Base-by-base conservation (phyloP, 2,888 invertebrate species). In the Tinea pellionella region DNA sequence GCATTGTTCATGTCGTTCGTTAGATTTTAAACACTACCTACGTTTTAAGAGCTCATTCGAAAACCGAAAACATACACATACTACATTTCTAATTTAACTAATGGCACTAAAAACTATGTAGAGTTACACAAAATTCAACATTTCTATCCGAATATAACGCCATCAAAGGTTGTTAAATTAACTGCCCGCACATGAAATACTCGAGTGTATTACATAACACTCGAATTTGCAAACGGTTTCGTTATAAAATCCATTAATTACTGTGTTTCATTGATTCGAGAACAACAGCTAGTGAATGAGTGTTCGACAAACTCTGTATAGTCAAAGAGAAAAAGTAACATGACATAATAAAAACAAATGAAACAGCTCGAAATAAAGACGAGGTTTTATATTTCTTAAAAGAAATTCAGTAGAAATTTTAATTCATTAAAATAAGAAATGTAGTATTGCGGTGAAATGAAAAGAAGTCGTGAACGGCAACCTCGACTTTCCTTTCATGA, bases 141-240 rank as follows among this genome's bases (percentile, higher is more conserved):
- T 42, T 9, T 42, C 42, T 6, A 2, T 37, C 15, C 47, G 13
- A 16, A 8, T 15, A 37, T n/a, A 37, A n/a, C 37, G 37, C 9
- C 65, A 66, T 70, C 70, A 73, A 70, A 72, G 63, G 67, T 65
- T 63, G 61, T 63, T 63, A 68, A 68, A 72, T 71, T 71, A 73
- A 72, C 69, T 72, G 67, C 65, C 11, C n/a, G 7, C 47, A 29
- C 19, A n/a, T 19, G 12, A 55, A 12, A 53, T 53, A 53, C 43
- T 15, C 43, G 43, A 43, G n/a, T n/a, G n/a, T n/a, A 43, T 9
- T 43, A n/a, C 12, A 15, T n/a, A 15, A 13, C 47, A 47, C 13
- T 15, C 47, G 18, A 47, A 15, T 47, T 47, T 47, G 18, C 47
- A 47, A 47, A 15, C 47, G 18, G 15, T 47, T 47, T 47, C 4